A percentile compares a stretch with the other conserved stretches of the same genome.
Evolutionary conservation across 1,140 invertebrate species (phyloP).

Genomic region (Glossosoma conforme): DNA sequence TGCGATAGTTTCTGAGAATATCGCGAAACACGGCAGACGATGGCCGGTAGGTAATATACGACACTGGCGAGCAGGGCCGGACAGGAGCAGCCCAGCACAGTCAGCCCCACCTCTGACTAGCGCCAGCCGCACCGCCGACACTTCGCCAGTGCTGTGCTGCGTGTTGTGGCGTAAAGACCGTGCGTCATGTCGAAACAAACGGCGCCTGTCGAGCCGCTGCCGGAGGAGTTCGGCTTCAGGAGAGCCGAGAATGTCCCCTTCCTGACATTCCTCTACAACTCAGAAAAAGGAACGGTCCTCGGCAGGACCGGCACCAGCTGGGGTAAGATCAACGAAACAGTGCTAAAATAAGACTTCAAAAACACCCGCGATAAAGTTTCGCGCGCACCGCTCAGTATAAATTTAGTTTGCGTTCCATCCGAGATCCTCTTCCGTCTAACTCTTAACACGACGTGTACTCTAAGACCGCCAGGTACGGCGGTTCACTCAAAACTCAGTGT

Average conservation of each 20-base stretch:
- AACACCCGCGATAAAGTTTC: no score
- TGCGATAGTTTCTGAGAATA: no score
- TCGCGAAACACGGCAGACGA: no score
- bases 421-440: no score
- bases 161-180: conserved; percentile 12
- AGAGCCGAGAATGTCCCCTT: conserved; percentile 34
- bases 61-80: neutral
- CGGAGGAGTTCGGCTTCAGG: conserved; percentile 20
- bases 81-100: neutral
- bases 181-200: conserved; percentile 16
- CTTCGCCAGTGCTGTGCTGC: conserved; percentile 10
- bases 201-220: conserved; percentile 4
- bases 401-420: neutral
- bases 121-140: conserved; percentile 1
- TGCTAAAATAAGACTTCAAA: no score
- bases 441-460: neutral
- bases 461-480: no score
- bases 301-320: conserved; percentile 68
- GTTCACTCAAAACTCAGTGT: no score
- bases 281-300: conserved; percentile 64
- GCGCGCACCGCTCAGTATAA: no score
- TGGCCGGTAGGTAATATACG: no score
- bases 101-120: neutral
- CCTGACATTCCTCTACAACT: conserved; percentile 61
- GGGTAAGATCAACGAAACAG: no score